phyloP scores from a whole-genome alignment of 2,888 invertebrate genomes.

The Tyria jacobaeae region DNA sequence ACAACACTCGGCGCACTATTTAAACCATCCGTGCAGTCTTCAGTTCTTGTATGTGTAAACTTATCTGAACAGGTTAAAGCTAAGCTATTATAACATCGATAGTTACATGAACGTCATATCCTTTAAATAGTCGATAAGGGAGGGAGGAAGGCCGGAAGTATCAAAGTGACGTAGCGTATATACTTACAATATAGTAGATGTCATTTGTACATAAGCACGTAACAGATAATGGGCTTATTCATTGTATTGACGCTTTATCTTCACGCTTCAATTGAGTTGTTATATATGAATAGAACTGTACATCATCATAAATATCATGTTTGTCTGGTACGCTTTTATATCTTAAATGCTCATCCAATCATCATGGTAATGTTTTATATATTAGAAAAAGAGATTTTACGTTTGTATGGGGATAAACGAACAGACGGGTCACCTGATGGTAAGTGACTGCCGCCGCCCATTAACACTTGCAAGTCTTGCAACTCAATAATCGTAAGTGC shows the following conservation, averaged over 20 bases:
- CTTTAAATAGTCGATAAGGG: slow-evolving; percentile 5
- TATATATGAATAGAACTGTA: not conserved
- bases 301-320: not conserved
- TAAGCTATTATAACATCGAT: not conserved
- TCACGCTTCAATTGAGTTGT: slow-evolving; percentile 4
- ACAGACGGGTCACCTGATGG: too few relatives aligned
- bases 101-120: not conserved
- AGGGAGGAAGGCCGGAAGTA: slow-evolving; percentile 12
- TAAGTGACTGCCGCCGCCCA: too few relatives aligned
- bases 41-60: too few relatives aligned
- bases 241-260: slow-evolving; percentile 1
- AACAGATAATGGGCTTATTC: not conserved
- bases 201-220: not conserved
- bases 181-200: not conserved
- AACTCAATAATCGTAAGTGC: too few relatives aligned
- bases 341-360: too few relatives aligned
- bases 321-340: not conserved
- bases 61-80: too few relatives aligned
- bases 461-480: too few relatives aligned
- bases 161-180: not conserved
- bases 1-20: too few relatives aligned
- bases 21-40: too few relatives aligned
- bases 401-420: too few relatives aligned
- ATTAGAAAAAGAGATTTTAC: too few relatives aligned
- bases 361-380: too few relatives aligned